Evolutionary conservation across 2,113 vertebrate genomes (phyloP), one percentile per base, ranked within the genome.

Genomic region (Prunella himalayana): DNA sequence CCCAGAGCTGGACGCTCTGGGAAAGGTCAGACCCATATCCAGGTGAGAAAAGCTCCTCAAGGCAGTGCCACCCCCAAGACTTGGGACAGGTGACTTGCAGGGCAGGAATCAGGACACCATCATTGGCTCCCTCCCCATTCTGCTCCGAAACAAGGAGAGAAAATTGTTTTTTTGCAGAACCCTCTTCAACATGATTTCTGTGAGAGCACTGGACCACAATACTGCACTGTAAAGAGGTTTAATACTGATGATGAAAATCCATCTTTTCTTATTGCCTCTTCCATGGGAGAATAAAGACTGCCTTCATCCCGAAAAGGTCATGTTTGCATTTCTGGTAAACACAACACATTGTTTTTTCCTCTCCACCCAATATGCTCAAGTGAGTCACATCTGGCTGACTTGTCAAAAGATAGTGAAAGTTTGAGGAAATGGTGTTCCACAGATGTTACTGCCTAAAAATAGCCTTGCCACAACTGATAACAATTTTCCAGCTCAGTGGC

Each of bases 391-490:
- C 94, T 97, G 96, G 94, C 91, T 85, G 75, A 53, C 91, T 92
- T 86, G 70, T 95, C 94, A 92, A 75, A 95, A 95, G 94, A 95
- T 5, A 82, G 95, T 11, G 65, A 88, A 94, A 95, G 82, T 96
- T 91, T 78, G 89, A 97, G 96, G 96, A 96, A 97, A 88, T 49
- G 82, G 85, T 94, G 93, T 59, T 97, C 73, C 95, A 95, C 85
- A 97, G 97, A 88, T 98, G 94, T 98, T 97, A 15, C 94, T 49
- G 86, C 66, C 91, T 92, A 96, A 91, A 97, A 97, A 96, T 88
- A 95, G 49, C 82, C 86, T 75, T 95, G 88, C 91, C 96, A 72
- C 64, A 83, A 95, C 96, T 17, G 92, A 91, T 89, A 91, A 91
- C 92, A 93, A 94, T 97, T 97, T 97, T 98, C 97, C 90, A 97